These are phyloP conservation scores for Cacatua alba DNA, from an alignment of 2,113 vertebrate genomes.

Conservation along the genomic window DNA sequence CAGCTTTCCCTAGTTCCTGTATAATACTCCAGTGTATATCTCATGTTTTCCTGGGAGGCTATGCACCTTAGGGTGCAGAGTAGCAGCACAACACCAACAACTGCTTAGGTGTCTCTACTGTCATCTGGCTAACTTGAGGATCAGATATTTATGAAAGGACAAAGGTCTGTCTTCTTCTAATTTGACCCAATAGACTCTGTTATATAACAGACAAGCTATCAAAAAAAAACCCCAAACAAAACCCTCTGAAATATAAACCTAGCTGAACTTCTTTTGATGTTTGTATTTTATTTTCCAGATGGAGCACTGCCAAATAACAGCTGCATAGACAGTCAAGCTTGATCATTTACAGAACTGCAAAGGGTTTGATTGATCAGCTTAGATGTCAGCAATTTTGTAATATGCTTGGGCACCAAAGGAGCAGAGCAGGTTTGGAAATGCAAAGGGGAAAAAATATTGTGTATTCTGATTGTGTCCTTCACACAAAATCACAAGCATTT, in stretches of 20 bases:
- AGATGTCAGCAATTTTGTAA: conserved; percentile 55
- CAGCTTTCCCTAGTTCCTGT: not conserved
- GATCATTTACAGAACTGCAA: conserved; percentile 17
- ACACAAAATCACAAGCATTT: conserved; percentile 46
- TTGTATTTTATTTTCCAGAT: conserved; percentile 11
- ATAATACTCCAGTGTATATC: not conserved
- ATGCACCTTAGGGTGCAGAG: not conserved
- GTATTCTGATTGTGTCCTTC: conserved; percentile 23
- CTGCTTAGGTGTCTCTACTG: not conserved
- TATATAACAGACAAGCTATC: not conserved
- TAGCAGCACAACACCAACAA: not conserved
- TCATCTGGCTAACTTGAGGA: not conserved
- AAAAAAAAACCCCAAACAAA: not conserved
- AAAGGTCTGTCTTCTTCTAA: not conserved
- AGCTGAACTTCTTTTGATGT: conserved; percentile 11
- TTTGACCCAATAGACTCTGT: not conserved
- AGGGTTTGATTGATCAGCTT: conserved; percentile 6
- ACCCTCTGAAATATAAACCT: not conserved
- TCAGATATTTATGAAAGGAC: not conserved
- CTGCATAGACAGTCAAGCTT: conserved; percentile 1
- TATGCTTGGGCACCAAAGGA: conserved; percentile 13
- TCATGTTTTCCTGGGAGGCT: not conserved
- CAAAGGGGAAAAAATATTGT: not conserved
- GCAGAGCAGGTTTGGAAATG: not conserved
- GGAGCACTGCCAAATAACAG: conserved; percentile 6